Conservation (phyloP, 1,140 invertebrate species). For the Zaprionus kolodkinae region DNA sequence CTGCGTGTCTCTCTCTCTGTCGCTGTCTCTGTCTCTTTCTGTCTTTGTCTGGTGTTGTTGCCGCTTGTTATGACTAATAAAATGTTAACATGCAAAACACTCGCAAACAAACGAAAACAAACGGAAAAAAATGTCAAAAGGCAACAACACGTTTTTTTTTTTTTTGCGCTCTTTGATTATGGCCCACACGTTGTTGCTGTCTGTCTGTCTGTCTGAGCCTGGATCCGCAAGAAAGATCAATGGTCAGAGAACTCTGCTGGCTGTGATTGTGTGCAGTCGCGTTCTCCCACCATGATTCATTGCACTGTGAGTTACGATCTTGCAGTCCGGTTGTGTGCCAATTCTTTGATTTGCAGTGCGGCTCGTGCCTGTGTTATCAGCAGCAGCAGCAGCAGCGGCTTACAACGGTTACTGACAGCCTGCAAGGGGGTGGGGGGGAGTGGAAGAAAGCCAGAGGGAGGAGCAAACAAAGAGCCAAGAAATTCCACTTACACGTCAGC, state of each 20-base stretch:
- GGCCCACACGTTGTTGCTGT: slow-evolving; percentile 66
- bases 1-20: slow-evolving; percentile 23
- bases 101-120: slow-evolving; percentile 59
- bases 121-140: slow-evolving; percentile 74
- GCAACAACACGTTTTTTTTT: slow-evolving; percentile 58
- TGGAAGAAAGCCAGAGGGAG: not conserved
- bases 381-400: slow-evolving; percentile 51
- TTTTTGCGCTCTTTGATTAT: slow-evolving; percentile 52
- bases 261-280: slow-evolving; percentile 59
- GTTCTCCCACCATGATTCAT: slow-evolving; percentile 65
- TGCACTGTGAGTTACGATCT: slow-evolving; percentile 65
- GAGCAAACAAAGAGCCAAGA: slow-evolving; percentile 19
- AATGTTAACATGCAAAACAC: slow-evolving; percentile 82
- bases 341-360: slow-evolving; percentile 63
- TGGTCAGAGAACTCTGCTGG: slow-evolving; percentile 61
- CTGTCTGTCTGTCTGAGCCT: not conserved
- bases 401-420: slow-evolving; percentile 73
- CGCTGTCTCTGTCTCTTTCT: slow-evolving; percentile 41
- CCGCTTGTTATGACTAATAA: slow-evolving; percentile 79
- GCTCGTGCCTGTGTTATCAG: slow-evolving; percentile 75
- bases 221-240: slow-evolving; percentile 63
- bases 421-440: not conserved
- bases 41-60: slow-evolving; percentile 32
- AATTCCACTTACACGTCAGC: slow-evolving; percentile 17
- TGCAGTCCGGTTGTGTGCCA: slow-evolving; percentile 56